Conservation (phyloP, 1,140 invertebrate species). For the Adelges cooleyi region DNA sequence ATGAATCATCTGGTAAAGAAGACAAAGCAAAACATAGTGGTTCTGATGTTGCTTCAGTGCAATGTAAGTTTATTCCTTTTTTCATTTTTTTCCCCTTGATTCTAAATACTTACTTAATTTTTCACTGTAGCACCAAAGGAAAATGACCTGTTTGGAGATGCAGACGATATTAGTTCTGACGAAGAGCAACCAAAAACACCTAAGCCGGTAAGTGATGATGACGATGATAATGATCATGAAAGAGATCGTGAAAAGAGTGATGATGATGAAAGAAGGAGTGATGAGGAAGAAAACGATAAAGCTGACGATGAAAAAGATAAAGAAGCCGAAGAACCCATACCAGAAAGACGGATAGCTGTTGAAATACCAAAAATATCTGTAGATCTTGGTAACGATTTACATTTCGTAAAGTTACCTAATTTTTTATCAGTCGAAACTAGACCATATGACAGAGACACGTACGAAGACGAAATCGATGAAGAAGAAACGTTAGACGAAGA, state of each 20-base stretch:
- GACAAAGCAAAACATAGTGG: slow-evolving; percentile 38
- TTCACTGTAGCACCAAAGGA: slow-evolving; percentile 47
- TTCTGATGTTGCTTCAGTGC: slow-evolving; percentile 36
- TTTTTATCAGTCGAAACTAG: slow-evolving; percentile 84
- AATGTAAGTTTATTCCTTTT: slow-evolving; percentile 20
- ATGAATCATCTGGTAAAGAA: slow-evolving; percentile 38
- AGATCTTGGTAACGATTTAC: slow-evolving; percentile 79
- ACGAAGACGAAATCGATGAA: slow-evolving; percentile 98
- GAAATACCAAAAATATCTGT: slow-evolving; percentile 91
- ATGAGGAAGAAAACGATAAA: slow-evolving; percentile 31
- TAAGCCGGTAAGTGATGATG: slow-evolving; percentile 37
- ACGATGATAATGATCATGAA: too few species aligned
- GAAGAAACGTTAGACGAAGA: slow-evolving; percentile 97
- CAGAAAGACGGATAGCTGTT: slow-evolving; percentile 89
- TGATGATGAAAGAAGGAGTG: slow-evolving; percentile 40
- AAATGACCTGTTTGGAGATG: slow-evolving; percentile 82
- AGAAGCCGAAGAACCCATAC: slow-evolving; percentile 61
- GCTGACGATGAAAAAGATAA: slow-evolving; percentile 44
- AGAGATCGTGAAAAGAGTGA: slow-evolving; percentile 40
- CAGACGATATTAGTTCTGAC: slow-evolving; percentile 77
- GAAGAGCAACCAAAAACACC: slow-evolving; percentile 51
- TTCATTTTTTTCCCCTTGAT: slow-evolving; percentile 1
- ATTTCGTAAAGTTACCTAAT: slow-evolving; percentile 90
- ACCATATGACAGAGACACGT: slow-evolving; percentile 87
- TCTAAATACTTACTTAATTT: neutral